These are phyloP conservation scores for Ochlodes sylvanus DNA, from an alignment of 2,888 invertebrate species.

Conservation along the genomic window DNA sequence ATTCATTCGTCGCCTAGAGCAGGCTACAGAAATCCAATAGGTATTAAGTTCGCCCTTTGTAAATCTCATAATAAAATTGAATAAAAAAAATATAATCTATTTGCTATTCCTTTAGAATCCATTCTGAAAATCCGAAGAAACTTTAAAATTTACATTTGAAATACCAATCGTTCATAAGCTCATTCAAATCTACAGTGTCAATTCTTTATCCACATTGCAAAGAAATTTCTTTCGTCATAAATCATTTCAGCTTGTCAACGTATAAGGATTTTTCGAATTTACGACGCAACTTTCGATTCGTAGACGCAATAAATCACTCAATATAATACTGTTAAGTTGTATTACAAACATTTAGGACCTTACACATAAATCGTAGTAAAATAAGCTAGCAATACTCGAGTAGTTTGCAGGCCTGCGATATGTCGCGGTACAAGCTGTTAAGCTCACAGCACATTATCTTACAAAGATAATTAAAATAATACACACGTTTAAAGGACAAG, in stretches of 20 bases:
- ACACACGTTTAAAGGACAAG: no score
- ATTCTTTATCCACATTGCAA: conserved; percentile 8
- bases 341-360: conserved; percentile 42
- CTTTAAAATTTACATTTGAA: neutral
- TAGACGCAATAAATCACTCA: conserved; percentile 43
- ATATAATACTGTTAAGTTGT: conserved; percentile 43
- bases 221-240: conserved; percentile 35
- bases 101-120: no score
- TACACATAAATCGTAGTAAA: conserved; percentile 46
- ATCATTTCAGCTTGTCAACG: conserved; percentile 42
- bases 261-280: conserved; percentile 40
- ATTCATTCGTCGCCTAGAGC: no score
- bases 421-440: conserved; percentile 70
- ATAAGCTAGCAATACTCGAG: conserved; percentile 62
- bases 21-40: no score
- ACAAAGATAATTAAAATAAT: no score
- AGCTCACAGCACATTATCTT: conserved; percentile 42
- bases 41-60: no score
- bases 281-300: conserved; percentile 39
- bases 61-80: no score
- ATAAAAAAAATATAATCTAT: no score
- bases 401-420: conserved; percentile 66
- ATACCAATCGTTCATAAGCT: neutral
- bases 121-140: neutral
- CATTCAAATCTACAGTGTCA: conserved; percentile 22